These are phyloP conservation scores for Desmodus rotundus DNA, from an alignment of 2,113 vertebrate genomes.

Conservation along the genomic window DNA sequence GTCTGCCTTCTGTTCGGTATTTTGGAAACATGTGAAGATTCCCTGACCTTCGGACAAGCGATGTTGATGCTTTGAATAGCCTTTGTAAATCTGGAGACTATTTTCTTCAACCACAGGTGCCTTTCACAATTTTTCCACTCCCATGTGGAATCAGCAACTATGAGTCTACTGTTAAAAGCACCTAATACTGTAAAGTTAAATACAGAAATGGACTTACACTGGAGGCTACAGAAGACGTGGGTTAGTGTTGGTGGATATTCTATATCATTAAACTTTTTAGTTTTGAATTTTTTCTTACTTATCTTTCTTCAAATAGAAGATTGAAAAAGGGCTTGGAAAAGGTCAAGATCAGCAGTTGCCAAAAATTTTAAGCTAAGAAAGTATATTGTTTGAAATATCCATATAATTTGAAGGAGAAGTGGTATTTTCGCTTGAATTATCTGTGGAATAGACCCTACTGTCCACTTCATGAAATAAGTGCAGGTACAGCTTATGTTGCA, in stretches of 20 bases:
- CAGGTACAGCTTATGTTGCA: not conserved
- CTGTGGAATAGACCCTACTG: not conserved
- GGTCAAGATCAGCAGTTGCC: not conserved
- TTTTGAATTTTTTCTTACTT: not conserved
- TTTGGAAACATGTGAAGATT: not conserved
- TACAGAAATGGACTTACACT: not conserved
- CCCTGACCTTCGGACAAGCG: not conserved
- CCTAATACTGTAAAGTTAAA: not conserved
- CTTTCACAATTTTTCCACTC: not conserved
- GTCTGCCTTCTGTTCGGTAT: not conserved
- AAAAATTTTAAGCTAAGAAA: constrained; percentile 12
- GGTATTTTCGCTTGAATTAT: not conserved
- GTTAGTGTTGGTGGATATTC: not conserved
- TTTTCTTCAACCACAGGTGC: not conserved
- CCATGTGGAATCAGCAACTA: not conserved
- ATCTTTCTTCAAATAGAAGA: not conserved
- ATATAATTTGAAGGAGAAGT: not conserved
- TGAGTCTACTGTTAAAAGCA: not conserved
- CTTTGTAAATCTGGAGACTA: not conserved
- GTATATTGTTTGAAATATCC: constrained; percentile 5
- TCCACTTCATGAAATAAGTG: not conserved
- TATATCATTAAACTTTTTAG: not conserved
- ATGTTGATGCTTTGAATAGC: not conserved
- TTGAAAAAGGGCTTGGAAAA: not conserved
- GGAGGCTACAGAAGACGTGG: not conserved